A percentile compares a stretch with the other conserved stretches of the same genome.
phyloP scores from a whole-genome alignment of 2,113 vertebrate genomes.

The human (Homo sapiens) region DNA sequence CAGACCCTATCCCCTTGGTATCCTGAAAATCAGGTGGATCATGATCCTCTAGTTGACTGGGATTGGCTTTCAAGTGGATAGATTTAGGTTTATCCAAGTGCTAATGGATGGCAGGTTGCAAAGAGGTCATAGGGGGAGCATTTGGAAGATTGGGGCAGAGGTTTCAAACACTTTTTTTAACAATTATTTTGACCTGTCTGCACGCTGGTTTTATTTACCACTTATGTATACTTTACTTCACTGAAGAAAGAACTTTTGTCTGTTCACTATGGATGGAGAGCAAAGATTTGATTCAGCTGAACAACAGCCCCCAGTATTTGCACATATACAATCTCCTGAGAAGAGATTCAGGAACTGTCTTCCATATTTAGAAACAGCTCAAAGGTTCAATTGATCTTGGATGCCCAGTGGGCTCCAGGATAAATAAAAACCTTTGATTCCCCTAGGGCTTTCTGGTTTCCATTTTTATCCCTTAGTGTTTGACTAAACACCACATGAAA shows the following conservation, averaged over 20 bases:
- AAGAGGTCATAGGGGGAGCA: background rate
- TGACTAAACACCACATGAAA: slow-evolving; percentile 64
- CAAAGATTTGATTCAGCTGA: background rate
- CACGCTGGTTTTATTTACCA: background rate
- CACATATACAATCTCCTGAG: background rate
- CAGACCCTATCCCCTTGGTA: background rate
- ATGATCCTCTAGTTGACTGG: background rate
- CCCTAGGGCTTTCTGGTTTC: slow-evolving; percentile 59
- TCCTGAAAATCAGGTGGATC: background rate
- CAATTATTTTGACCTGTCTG: background rate
- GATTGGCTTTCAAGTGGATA: background rate
- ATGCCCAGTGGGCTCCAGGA: slow-evolving; percentile 19
- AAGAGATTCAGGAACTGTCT: slow-evolving; percentile 22
- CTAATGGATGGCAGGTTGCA: background rate
- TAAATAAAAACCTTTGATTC: slow-evolving; percentile 60
- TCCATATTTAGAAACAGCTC: slow-evolving; percentile 46
- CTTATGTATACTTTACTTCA: background rate
- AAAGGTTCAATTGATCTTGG: slow-evolving; percentile 33
- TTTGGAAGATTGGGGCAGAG: background rate
- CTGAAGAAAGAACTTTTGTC: background rate
- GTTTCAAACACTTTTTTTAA: background rate
- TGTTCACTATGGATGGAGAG: background rate
- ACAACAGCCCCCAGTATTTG: background rate
- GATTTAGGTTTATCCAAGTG: background rate
- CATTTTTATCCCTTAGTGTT: slow-evolving; percentile 64